A percentile compares a stretch with the other conserved stretches of the same genome.
Evolutionary conservation across 2,797 vertebrate species (phyloP).

Genomic region (Numenius phaeopus): DNA sequence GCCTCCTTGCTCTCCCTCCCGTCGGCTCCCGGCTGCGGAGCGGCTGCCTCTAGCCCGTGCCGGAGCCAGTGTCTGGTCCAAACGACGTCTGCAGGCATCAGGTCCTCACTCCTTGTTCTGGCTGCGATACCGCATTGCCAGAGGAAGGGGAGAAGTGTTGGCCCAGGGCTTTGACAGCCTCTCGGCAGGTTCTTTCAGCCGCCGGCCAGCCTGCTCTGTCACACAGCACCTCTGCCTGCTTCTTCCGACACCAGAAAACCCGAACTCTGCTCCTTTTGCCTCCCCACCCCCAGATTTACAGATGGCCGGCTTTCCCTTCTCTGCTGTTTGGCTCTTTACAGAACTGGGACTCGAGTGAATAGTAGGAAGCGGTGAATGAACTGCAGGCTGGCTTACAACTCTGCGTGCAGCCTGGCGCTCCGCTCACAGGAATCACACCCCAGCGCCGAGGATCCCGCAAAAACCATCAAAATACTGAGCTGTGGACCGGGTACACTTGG

Average conservation of each 20-base stretch:
- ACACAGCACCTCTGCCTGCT: neutral
- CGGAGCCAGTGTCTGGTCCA: neutral
- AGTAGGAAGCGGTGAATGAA: neutral
- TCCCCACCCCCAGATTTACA: neutral
- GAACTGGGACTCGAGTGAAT: neutral
- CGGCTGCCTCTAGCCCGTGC: neutral
- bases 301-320: neutral
- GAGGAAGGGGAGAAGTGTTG: neutral
- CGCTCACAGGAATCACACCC: neutral
- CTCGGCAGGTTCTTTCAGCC: conserved; percentile 1
- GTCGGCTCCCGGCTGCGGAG: neutral
- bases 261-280: neutral
- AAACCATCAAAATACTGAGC: neutral
- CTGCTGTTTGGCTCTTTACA: neutral
- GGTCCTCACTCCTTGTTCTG: neutral
- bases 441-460: neutral
- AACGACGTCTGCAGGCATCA: neutral
- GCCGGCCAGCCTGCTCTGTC: neutral
- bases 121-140: neutral
- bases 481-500: fast-evolving
- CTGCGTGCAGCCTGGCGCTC: neutral
- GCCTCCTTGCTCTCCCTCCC: neutral
- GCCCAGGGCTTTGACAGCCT: neutral
- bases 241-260: neutral
- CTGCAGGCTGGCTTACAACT: neutral